These are phyloP conservation scores for Danio aesculapii DNA, from an alignment of 2,797 vertebrate species.

Conservation along the genomic window DNA sequence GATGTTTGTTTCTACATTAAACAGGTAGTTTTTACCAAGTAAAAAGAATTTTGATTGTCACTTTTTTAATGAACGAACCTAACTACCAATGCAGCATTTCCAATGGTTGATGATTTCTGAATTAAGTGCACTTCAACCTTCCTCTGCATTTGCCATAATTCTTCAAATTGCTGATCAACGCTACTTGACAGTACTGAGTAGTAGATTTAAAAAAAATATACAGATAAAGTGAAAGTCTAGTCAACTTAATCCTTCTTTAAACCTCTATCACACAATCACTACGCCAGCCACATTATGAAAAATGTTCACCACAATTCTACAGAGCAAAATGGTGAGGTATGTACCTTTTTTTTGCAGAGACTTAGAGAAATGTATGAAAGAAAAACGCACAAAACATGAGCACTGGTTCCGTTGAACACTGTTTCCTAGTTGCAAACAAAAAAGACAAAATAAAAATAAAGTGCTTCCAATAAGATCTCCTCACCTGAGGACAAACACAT, in stretches of 20 bases:
- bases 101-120: background rate
- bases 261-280: conserved; percentile 30
- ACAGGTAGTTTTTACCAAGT: conserved; percentile 6
- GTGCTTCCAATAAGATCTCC: conserved; percentile 91
- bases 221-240: conserved; percentile 36
- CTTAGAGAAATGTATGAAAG: background rate
- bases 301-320: conserved; percentile 28
- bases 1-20: background rate
- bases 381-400: conserved; percentile 46
- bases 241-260: conserved; percentile 36
- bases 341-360: conserved; percentile 48
- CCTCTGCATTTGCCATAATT: conserved; percentile 44
- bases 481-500: conserved; percentile 86
- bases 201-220: conserved; percentile 35
- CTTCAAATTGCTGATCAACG: conserved; percentile 51
- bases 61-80: conserved; percentile 35
- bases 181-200: conserved; percentile 40
- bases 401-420: conserved; percentile 77
- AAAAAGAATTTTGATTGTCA: conserved; percentile 52
- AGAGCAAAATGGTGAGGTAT: conserved; percentile 30
- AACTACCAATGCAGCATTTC: conserved; percentile 10
- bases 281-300: conserved; percentile 34
- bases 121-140: conserved; percentile 46
- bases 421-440: conserved; percentile 76
- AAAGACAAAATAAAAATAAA: conserved; percentile 86